Evolutionary conservation across 1,140 invertebrate species (phyloP), one percentile per base, ranked within the genome.

Genomic region (Zelostemma sp.): DNA sequence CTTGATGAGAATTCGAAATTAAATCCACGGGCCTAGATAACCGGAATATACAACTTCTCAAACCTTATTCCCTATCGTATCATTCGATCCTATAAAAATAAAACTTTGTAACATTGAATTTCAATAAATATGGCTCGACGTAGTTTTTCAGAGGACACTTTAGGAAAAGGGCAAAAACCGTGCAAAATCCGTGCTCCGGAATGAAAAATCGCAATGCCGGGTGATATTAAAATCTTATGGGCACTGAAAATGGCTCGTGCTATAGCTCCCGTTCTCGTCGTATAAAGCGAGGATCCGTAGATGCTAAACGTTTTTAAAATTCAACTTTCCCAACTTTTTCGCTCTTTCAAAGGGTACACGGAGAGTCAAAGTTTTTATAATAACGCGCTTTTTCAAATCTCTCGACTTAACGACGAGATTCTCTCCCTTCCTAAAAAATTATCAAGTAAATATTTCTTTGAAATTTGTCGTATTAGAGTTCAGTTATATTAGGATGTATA

Each of bases 1-100:
- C 56, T 71, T 76, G 73, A 83, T 79, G 75, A 73, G 76, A 81
- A 82, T 79, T 50, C 70, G 51, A 79, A 82, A 81, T 81, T 80
- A 74, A 74, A 79, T 80, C 77, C 74, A 49, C 19, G 40, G 41
- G 57, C 41, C 40, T 62, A 57, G 68, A 67, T 68, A 66, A 66
- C 59, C 68, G 43, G 50, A 68, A 62, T 58, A 40, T 50, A 48
- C 50, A 31, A 51, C 15, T 31, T 46, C 49, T 57, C 56, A 69
- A 64, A 43, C 40, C 15, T 16, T 15, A 16, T 43, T 43, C 15
- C 25, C 21, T 43, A 43, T 15, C 14, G 14, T 15, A 38, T 38
- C 35, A 38, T 38, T 11, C 3, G 9, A 9, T 38, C 35, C 9
- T 38, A 38, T 4, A 38, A 38, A 38, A 31, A 31, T 12, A 12